Base-by-base conservation (phyloP, 2,113 vertebrate genomes). In the Strix aluco region DNA sequence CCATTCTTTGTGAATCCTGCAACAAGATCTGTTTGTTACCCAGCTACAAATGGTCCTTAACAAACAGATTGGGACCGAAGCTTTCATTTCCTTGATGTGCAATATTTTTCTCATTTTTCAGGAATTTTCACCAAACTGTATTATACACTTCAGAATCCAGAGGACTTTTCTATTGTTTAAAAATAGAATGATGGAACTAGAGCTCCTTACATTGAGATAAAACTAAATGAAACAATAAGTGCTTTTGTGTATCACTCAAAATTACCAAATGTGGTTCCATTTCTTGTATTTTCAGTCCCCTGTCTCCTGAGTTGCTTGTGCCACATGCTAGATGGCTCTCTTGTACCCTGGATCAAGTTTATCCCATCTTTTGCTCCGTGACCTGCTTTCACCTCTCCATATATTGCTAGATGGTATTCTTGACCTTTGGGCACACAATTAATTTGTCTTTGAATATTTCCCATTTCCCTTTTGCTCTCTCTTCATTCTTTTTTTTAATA, bases 381-480 rank as follows among this genome's bases (percentile, higher is more conserved):
- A 94, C 91, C 92, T 85, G 18, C 59, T 83, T 69, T 91, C 75
- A 72, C 83, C 70, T 75, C 44, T 91, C 29, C 19, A 42, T 62
- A 61, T 93, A 94, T 92, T 96, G 90, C 84, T 94, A 46, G 75
- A 57, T 81, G 67, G 32, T 86, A 52, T 89, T 81, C 63, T 95
- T 95, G 86, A 96, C 89, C 95, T 80, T 93, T 85, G 81, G 40
- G 66, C 42, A 20, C 62, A 87, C 25, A n/a, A 80, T 94, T 88
- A 90, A 96, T 96, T 92, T 95, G 38, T 66, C 65, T 82, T 94
- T 38, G 61, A 95, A 62, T 94, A 78, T 87, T 94, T 96, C 40
- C 62, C 15, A 65, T 96, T 97, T 95, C 62, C 80, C 30, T 59
- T 85, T 49, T 93, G 42, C 66, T 89, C 94, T 86, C 27, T 85